Base-by-base conservation (phyloP, 2,797 vertebrate species). In the Cossypha heuglini region DNA sequence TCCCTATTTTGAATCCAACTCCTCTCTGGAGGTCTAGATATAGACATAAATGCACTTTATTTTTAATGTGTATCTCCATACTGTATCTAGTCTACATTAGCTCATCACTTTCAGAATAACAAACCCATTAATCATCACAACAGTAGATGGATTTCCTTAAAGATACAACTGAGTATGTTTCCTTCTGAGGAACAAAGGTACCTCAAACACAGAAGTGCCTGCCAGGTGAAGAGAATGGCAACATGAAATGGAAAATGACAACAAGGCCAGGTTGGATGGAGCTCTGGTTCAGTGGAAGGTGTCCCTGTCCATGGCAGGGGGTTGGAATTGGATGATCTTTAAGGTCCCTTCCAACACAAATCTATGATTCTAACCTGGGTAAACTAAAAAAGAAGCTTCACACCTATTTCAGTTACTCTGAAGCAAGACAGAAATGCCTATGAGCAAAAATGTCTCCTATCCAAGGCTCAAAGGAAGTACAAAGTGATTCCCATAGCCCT, bases 11-110 rank as follows among this genome's bases (percentile, higher is more conserved):
- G 51, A 92, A 87, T n/a, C 13, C 18, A 86, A 1, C 16, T 69
- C 11, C 7, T n/a, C 25, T 57, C 37, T 33, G 20, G 20, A 78
- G 11, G 12, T 71, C 9, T 48, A 51, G 3, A 74, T 28, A 43
- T 1, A 28, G 5, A 66, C 2, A 52, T 8, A 29, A 1, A 20
- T 2, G 52, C 1, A 17, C 2, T 24, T 38, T 16, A 40, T 49
- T 8, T 1, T 31, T 19, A 35, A 66, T 22, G 3, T 28, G 2
- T 17, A 2, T 43, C 24, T 87, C 13, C 35, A 48, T n/a, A 38
- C 5, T 38, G 1, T 20, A 71, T 43, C 25, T 55, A 89, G 33
- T 18, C 9, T 11, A 54, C 35, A 75, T 13, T 13, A 81, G n/a
- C 49, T 84, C 67, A 86, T 42, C 38, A 31, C 35, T 69, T 76